A percentile compares a stretch with the other conserved stretches of the same genome.
Evolutionary conservation across 2,113 vertebrate species (phyloP).

Genomic region (human (Homo sapiens)): GRCh38 chr7:97730001-97730500

Average conservation of each 20-base stretch:
- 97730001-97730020: neutral
- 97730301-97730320: neutral
- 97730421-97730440: neutral
- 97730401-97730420: neutral
- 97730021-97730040: neutral
- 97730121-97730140: neutral
- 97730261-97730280: neutral
- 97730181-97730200: neutral
- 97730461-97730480: neutral
- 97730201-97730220: neutral
- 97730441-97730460: neutral
- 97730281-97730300: neutral
- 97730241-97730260: neutral
- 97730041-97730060: fast-evolving
- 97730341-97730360: no score
- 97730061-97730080: neutral
- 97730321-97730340: neutral
- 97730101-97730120: neutral
- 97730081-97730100: neutral
- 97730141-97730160: neutral
- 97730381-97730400: neutral
- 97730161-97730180: neutral
- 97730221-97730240: neutral
- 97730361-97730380: neutral
- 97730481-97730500: neutral